phyloP scores from a whole-genome alignment of 2,888 invertebrate genomes.

The Acleris cristana region DNA sequence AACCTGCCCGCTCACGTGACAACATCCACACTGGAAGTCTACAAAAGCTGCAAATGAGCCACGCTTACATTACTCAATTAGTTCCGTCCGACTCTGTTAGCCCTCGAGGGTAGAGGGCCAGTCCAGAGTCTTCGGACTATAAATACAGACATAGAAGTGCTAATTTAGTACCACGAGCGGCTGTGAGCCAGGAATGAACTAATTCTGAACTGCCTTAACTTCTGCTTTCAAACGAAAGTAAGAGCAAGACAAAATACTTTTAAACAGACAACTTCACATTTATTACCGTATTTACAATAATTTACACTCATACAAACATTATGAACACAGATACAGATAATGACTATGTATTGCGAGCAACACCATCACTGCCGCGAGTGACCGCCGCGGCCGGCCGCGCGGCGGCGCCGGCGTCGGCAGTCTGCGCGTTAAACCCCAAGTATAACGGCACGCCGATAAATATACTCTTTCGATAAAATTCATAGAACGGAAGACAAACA shows the following conservation, averaged over 20 bases:
- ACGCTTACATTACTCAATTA: not conserved
- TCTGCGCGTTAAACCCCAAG: conserved; percentile 8
- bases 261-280: conserved; percentile 26
- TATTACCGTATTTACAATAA: conserved; percentile 36
- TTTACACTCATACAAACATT: conserved; percentile 32
- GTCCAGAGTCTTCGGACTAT: not conserved
- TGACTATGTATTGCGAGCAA: conserved; percentile 18
- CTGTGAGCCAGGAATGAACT: not conserved
- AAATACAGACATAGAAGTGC: not conserved
- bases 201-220: conserved; percentile 47
- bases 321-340: conserved; percentile 26
- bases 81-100: not conserved
- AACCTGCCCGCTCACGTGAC: conserved; percentile 28
- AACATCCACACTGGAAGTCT: conserved; percentile 25
- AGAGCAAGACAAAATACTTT: conserved; percentile 52
- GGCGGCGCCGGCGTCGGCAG: not conserved
- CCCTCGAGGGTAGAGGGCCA: not conserved
- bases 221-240: conserved; percentile 62
- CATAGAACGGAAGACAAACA: no score
- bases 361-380: no score
- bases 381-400: not conserved
- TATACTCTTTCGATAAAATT: no score
- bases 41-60: not conserved
- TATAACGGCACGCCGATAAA: no score
- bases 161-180: not conserved